These are phyloP conservation scores for Caenorhabditis brenneri DNA, from an alignment of 1,140 invertebrate species.

Conservation along the genomic window DNA sequence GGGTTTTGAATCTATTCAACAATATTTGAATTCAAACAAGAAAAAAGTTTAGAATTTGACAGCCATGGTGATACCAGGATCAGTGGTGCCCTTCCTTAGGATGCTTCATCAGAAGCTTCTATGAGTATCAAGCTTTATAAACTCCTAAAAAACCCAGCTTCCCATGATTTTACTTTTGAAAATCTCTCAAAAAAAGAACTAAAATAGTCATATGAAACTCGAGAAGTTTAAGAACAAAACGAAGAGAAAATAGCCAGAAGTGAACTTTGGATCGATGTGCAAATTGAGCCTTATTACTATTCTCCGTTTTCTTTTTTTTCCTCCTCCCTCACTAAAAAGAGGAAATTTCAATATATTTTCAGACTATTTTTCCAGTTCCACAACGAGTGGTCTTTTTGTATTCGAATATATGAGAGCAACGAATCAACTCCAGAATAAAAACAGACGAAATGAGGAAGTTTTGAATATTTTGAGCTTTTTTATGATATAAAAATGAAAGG, in stretches of 20 bases:
- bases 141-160: too few relatives aligned
- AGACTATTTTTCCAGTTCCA: not conserved
- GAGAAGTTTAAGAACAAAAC: not conserved
- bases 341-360: not conserved
- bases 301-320: not conserved
- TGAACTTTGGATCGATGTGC: slow-evolving; percentile 7
- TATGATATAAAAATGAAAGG: not conserved
- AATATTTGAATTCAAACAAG: too few relatives aligned
- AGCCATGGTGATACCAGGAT: too few relatives aligned
- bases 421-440: not conserved
- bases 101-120: too few relatives aligned
- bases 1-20: too few relatives aligned
- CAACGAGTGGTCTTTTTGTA: not conserved
- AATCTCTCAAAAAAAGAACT: too few relatives aligned
- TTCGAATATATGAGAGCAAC: not conserved
- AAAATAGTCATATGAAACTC: not conserved
- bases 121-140: too few relatives aligned
- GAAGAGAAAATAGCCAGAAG: not conserved
- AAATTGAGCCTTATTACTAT: slow-evolving; percentile 28
- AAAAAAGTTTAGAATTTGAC: too few relatives aligned
- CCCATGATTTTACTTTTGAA: too few relatives aligned
- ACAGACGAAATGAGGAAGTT: not conserved
- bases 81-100: too few relatives aligned
- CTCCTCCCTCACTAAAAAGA: not conserved
- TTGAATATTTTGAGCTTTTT: not conserved